Conservation (phyloP, 2,888 invertebrate species). For the Acleris holmiana region DNA sequence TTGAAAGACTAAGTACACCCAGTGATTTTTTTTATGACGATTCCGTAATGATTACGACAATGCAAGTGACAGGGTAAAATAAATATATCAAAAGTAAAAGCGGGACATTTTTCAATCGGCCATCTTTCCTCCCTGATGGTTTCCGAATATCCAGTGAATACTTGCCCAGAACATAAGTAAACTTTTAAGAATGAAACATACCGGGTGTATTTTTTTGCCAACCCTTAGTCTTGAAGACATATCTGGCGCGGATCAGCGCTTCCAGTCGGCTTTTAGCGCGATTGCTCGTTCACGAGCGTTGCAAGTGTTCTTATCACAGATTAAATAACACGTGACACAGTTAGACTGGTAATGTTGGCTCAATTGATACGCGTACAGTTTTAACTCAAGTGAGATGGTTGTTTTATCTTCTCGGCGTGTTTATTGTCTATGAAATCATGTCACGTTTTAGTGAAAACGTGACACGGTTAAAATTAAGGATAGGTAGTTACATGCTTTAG, state of each 20-base stretch:
- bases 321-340: slow-evolving; percentile 29
- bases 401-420: slow-evolving; percentile 14
- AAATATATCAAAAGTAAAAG: too few relatives aligned
- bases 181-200: background rate
- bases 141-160: background rate
- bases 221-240: slow-evolving; percentile 26
- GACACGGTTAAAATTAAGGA: background rate
- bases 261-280: slow-evolving; percentile 36
- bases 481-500: too few relatives aligned
- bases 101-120: too few relatives aligned
- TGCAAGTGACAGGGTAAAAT: too few relatives aligned
- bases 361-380: slow-evolving; percentile 24
- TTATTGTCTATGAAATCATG: slow-evolving; percentile 9
- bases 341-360: slow-evolving; percentile 32
- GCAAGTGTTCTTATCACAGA: slow-evolving; percentile 26
- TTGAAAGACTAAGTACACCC: too few relatives aligned
- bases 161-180: background rate
- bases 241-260: slow-evolving; percentile 27
- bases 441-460: slow-evolving; percentile 8
- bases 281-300: slow-evolving; percentile 27
- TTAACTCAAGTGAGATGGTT: slow-evolving; percentile 13
- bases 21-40: too few relatives aligned
- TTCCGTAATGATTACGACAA: too few relatives aligned
- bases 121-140: too few relatives aligned
- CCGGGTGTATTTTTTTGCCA: slow-evolving; percentile 5